Conservation (phyloP, 2,888 invertebrate species). For the Campoletis raptor region DNA sequence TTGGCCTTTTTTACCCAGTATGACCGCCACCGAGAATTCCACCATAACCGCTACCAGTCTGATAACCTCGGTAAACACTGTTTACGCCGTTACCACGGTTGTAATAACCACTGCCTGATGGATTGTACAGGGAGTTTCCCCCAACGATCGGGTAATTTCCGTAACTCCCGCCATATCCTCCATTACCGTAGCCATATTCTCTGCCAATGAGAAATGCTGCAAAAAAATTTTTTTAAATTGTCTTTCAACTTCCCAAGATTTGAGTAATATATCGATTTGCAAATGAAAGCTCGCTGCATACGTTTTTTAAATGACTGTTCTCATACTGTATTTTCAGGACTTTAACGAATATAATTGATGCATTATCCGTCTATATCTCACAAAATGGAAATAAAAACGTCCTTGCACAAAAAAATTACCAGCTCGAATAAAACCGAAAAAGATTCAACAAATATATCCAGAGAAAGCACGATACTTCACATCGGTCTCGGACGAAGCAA, state of each 20-base stretch:
- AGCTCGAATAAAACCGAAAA: neutral
- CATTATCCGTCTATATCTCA: neutral
- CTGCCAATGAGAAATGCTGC: constrained; percentile 75
- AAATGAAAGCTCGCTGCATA: neutral
- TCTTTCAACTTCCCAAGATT: neutral
- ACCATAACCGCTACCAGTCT: constrained; percentile 66
- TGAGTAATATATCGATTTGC: neutral
- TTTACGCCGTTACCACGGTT: constrained; percentile 70
- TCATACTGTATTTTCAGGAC: neutral
- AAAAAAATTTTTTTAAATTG: too few species aligned
- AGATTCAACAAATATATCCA: too few species aligned
- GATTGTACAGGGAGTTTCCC: constrained; percentile 71
- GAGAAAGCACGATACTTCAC: too few species aligned
- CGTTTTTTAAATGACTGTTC: neutral
- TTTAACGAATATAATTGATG: neutral
- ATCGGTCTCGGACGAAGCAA: neutral
- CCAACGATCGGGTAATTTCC: constrained; percentile 70
- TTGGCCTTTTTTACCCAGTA: constrained; percentile 73
- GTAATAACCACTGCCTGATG: constrained; percentile 61
- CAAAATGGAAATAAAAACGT: neutral
- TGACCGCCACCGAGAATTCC: constrained; percentile 75
- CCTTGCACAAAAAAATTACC: neutral
- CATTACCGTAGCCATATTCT: constrained; percentile 75
- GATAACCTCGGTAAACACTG: constrained; percentile 73
- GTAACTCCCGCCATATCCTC: constrained; percentile 72